phyloP scores from a whole-genome alignment of 2,113 vertebrate genomes.

The Ochotona princeps region DNA sequence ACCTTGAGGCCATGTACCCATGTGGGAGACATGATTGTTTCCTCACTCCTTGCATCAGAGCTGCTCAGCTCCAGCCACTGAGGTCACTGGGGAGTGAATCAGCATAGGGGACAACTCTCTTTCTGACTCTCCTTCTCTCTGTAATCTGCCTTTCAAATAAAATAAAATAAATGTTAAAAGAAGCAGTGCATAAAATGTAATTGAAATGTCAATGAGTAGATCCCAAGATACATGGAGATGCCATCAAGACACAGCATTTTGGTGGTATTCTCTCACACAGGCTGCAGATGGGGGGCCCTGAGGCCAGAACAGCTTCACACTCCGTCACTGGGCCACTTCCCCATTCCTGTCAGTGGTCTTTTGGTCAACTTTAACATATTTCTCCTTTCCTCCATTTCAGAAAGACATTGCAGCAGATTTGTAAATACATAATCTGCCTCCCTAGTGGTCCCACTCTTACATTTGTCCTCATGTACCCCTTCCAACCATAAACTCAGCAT shows the following conservation, averaged over 20 bases:
- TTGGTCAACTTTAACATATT: background rate
- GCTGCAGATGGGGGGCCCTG: background rate
- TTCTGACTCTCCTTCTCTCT: too few relatives aligned
- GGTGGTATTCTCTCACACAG: background rate
- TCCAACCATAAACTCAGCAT: background rate
- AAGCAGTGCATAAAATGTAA: fast-evolving
- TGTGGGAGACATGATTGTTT: too few relatives aligned
- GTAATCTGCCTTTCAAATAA: too few relatives aligned
- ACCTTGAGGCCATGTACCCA: too few relatives aligned
- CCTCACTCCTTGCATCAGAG: too few relatives aligned
- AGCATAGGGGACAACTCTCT: too few relatives aligned
- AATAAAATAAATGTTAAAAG: too few relatives aligned
- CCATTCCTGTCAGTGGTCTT: background rate
- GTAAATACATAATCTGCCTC: background rate
- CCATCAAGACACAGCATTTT: background rate
- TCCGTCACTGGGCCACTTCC: background rate
- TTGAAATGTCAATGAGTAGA: fast-evolving
- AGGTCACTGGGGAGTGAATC: too few relatives aligned
- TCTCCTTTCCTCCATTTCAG: background rate
- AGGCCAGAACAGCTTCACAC: fast-evolving
- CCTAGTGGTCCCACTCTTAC: background rate
- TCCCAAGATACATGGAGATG: fast-evolving
- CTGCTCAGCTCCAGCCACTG: too few relatives aligned
- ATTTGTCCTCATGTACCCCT: background rate
- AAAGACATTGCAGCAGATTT: background rate